These are phyloP conservation scores for Ceratosolen solmsi DNA, from an alignment of 1,140 invertebrate species.

Conservation along the genomic window DNA sequence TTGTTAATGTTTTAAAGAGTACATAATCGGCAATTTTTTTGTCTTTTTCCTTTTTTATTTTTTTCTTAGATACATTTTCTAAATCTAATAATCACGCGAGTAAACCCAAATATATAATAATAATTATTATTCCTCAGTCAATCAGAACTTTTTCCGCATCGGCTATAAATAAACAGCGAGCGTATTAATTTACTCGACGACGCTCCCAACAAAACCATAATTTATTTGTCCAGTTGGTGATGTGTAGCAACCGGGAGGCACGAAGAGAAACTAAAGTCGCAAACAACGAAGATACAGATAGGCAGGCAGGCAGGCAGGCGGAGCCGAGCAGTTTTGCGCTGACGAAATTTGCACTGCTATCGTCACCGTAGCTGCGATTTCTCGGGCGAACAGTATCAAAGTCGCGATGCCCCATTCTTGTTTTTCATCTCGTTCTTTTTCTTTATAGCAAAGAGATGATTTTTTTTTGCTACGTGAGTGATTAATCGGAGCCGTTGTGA, in stretches of 20 bases:
- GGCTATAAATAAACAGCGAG: not conserved
- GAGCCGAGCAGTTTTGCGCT: not conserved
- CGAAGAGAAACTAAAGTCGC: not conserved
- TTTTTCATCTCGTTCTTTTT: not conserved
- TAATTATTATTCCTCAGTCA: not conserved
- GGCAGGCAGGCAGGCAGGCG: not conserved
- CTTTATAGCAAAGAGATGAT: too few relatives aligned
- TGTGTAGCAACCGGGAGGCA: not conserved
- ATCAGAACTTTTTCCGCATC: not conserved
- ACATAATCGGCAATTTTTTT: too few relatives aligned
- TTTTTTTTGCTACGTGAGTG: not conserved
- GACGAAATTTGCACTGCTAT: not conserved
- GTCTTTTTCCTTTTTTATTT: too few relatives aligned
- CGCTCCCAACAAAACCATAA: not conserved
- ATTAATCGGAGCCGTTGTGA: not conserved
- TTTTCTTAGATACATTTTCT: too few relatives aligned
- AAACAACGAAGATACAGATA: not conserved
- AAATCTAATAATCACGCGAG: not conserved
- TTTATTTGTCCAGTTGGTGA: not conserved
- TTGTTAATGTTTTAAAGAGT: not conserved
- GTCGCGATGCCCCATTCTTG: not conserved
- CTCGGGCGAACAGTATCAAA: not conserved
- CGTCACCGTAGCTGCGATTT: not conserved
- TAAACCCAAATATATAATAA: not conserved
- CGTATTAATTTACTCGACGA: not conserved